Conservation (phyloP, 2,888 invertebrate genomes). For the Brachyopa scutellaris region DNA sequence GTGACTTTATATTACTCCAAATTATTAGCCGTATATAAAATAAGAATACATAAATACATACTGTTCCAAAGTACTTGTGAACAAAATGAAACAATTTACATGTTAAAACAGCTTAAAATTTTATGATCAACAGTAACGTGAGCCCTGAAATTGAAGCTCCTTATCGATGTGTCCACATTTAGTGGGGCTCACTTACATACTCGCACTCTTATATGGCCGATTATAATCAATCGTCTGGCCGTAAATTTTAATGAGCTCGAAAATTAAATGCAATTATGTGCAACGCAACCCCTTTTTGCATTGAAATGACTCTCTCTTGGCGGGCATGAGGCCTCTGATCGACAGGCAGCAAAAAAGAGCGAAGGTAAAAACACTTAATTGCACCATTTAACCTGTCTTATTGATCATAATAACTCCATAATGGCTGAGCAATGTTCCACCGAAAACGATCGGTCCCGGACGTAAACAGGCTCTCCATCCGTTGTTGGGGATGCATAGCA, state of each 20-base stretch:
- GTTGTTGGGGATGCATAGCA: conserved; percentile 22
- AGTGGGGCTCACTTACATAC: conserved; percentile 55
- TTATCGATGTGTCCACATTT: conserved; percentile 46
- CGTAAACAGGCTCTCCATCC: conserved; percentile 47
- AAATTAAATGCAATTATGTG: conserved; percentile 81
- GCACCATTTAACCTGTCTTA: conserved; percentile 82
- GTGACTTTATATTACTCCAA: too few relatives aligned
- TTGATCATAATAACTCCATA: conserved; percentile 82
- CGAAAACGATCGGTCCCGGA: conserved; percentile 62
- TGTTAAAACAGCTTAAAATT: conserved; percentile 37
- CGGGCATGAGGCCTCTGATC: conserved; percentile 58
- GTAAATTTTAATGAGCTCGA: conserved; percentile 82
- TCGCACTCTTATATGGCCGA: conserved; percentile 67
- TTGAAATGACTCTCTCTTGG: conserved; percentile 51
- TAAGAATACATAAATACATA: too few relatives aligned
- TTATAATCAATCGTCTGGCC: conserved; percentile 82
- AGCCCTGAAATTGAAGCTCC: conserved; percentile 37
- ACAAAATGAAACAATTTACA: conserved; percentile 12
- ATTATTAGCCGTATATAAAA: not conserved
- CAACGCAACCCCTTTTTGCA: conserved; percentile 68
- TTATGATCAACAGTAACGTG: conserved; percentile 60
- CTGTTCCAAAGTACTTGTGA: too few relatives aligned
- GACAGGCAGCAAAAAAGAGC: conserved; percentile 74
- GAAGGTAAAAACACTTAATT: conserved; percentile 78
- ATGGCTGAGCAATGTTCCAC: conserved; percentile 80